A percentile compares a stretch with the other conserved stretches of the same genome.
phyloP scores from a whole-genome alignment of 2,113 vertebrate species.

The Aythya baeri region DNA sequence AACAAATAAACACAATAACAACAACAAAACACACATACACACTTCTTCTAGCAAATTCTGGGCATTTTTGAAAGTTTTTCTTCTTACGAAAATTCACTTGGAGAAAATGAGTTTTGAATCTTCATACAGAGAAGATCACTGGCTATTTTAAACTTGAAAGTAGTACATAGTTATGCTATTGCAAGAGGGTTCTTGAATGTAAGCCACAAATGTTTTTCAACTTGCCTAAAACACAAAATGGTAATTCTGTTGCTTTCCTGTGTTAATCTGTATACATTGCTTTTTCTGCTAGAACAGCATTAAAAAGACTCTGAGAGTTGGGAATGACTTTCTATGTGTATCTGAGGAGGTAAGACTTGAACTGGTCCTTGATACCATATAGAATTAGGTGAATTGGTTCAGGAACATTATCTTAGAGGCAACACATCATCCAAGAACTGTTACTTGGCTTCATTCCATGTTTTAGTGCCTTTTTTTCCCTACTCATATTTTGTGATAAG shows the following conservation, averaged over 20 bases:
- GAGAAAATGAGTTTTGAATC: constrained; percentile 36
- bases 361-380: background rate
- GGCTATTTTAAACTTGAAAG: constrained; percentile 32
- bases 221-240: background rate
- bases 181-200: background rate
- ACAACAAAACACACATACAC: background rate
- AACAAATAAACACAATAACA: background rate
- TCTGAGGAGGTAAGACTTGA: background rate
- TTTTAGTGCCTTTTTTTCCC: background rate
- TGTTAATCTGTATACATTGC: background rate
- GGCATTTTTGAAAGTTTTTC: constrained; percentile 29
- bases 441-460: background rate
- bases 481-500: background rate
- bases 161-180: background rate
- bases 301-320: background rate
- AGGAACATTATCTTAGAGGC: background rate
- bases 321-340: background rate
- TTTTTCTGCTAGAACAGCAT: background rate
- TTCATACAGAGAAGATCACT: background rate
- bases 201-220: background rate
- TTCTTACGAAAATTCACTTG: constrained; percentile 29
- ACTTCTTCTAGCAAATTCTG: constrained; percentile 62
- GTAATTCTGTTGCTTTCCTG: background rate
- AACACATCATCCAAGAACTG: background rate
- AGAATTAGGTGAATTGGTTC: background rate